phyloP scores from a whole-genome alignment of 2,797 vertebrate species.

The Spondyliosoma cantharus region DNA sequence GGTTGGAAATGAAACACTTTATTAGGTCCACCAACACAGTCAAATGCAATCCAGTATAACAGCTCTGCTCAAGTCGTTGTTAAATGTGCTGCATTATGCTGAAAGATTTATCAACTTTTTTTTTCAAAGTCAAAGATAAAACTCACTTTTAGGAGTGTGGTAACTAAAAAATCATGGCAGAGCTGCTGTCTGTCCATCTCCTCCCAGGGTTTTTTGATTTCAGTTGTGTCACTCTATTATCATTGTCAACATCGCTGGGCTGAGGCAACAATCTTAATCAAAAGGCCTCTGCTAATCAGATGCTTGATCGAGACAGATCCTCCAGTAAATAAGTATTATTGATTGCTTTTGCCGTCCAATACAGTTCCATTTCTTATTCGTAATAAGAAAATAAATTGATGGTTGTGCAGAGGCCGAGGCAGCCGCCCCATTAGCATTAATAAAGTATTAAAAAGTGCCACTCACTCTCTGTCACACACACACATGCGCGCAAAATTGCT shows the following conservation, averaged over 20 bases:
- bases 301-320: slow-evolving; percentile 37
- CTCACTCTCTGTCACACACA: not conserved
- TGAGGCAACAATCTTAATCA: not conserved
- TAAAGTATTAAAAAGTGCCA: not conserved
- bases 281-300: slow-evolving; percentile 15
- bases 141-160: not conserved
- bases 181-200: not conserved
- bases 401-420: not conserved
- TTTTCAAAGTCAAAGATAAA: not conserved
- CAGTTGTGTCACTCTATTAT: not conserved
- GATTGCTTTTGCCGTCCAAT: slow-evolving; percentile 19
- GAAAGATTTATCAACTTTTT: not conserved
- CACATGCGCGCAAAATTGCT: not conserved
- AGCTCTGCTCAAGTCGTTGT: not conserved
- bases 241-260: not conserved
- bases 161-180: not conserved
- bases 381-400: slow-evolving; percentile 37
- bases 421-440: not conserved
- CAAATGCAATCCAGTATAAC: not conserved
- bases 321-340: slow-evolving; percentile 32
- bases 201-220: not conserved
- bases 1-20: not conserved
- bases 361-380: slow-evolving; percentile 24
- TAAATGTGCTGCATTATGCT: not conserved
- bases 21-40: not conserved